Conservation (phyloP, 2,113 vertebrate genomes). For the Limnothrissa miodon region DNA sequence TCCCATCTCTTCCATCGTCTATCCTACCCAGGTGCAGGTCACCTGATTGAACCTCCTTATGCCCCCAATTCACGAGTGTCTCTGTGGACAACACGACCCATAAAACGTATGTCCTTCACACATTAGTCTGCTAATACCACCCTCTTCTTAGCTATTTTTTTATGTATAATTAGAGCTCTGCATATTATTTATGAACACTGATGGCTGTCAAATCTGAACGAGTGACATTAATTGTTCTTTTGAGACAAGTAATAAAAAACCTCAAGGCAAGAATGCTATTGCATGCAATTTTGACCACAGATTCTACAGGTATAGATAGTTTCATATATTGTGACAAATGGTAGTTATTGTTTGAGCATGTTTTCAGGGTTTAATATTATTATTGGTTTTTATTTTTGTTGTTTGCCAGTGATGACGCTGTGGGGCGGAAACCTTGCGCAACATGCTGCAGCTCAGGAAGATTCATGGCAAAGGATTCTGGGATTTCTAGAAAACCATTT, state of each 20-base stretch:
- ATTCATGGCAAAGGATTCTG: conserved; percentile 64
- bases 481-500: conserved; percentile 50
- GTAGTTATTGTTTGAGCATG: neutral
- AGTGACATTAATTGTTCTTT: neutral
- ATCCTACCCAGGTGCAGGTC: conserved; percentile 66
- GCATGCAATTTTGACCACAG: neutral
- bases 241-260: no score
- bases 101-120: conserved; percentile 43
- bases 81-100: conserved; percentile 51
- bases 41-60: conserved; percentile 71
- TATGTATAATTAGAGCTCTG: neutral
- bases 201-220: neutral
- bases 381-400: neutral
- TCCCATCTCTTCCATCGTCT: conserved; percentile 59
- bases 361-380: neutral
- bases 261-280: neutral
- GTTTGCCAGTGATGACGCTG: conserved; percentile 50
- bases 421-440: conserved; percentile 60
- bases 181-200: neutral
- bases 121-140: neutral
- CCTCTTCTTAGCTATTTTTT: neutral
- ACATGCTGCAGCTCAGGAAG: conserved; percentile 64
- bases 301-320: neutral
- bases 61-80: conserved; percentile 43
- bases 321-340: neutral